These are phyloP conservation scores for Tympanuchus pallidicinctus DNA, from an alignment of 2,113 vertebrate species.

Conservation along the genomic window DNA sequence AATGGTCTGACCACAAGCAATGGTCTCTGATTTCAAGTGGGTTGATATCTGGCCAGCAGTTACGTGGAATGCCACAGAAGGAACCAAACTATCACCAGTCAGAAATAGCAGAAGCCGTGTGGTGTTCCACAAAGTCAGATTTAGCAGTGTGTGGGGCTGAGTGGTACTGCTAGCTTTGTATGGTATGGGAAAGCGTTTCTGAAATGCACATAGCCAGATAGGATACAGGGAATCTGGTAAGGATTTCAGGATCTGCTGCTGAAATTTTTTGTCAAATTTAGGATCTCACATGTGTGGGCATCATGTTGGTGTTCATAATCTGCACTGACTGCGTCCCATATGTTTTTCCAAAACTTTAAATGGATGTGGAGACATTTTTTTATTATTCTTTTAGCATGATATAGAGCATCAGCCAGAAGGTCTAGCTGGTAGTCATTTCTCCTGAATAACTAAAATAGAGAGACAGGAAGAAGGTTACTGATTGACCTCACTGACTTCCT, in stretches of 20 bases:
- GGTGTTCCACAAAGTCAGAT: constrained; percentile 64
- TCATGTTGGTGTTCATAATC: not conserved
- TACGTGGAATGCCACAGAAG: not conserved
- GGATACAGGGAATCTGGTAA: not conserved
- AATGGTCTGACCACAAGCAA: constrained; percentile 56
- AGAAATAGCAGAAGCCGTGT: constrained; percentile 51
- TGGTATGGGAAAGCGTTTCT: not conserved
- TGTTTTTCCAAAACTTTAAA: not conserved
- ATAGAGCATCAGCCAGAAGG: not conserved
- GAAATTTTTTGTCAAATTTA: not conserved
- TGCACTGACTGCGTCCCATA: accelerated
- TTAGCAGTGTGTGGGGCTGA: constrained; percentile 29
- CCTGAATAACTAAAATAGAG: not conserved
- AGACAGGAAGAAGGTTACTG: not conserved
- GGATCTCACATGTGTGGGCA: not conserved
- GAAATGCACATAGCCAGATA: not conserved
- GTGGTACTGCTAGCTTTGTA: not conserved
- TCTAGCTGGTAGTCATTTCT: not conserved
- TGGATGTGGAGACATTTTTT: not conserved
- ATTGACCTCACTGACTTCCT: not conserved
- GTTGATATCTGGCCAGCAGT: constrained; percentile 26
- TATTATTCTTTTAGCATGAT: not conserved
- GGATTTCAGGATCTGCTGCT: not conserved
- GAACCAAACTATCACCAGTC: not conserved
- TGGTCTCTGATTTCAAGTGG: constrained; percentile 45